Base-by-base conservation (phyloP, 2,888 invertebrate species). In the Lutraria lutraria region DNA sequence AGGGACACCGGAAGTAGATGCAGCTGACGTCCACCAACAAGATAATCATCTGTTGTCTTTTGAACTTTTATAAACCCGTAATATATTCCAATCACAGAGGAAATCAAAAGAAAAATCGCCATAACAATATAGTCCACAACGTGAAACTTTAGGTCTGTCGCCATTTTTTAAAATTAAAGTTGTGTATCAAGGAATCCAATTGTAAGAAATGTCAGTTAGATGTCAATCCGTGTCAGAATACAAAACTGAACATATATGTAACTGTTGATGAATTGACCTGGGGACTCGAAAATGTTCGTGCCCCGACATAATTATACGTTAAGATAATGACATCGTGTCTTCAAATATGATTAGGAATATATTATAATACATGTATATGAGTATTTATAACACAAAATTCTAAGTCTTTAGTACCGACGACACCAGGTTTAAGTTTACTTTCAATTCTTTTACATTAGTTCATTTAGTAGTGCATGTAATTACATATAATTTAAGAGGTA, bases 1-100 rank as follows among this genome's bases (percentile, higher is more conserved):
- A 95, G 63, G 13, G 94, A 91, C n/a, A 94, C 94, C 0, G 95
- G 94, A n/a, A 94, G 31, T 15, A 92, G 16, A 34, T 90, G 90
- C 93, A 94, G 93, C 25, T 88, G 81, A 0, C 94, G 83, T 52
- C 93, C 92, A 21, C 94, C 94, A 15, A 94, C 85, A 13, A 94
- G 89, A 87, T 94, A 94, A n/a, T 93, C 92, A 29, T 88, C 93
- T 0, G 92, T 89, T 13, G 93, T 89, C 29, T 82, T 87, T 31
- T 92, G 90, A 60, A 88, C 87, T 43, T 91, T 89, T 16, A 87
- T 80, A 19, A 89, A 80, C 13, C 92, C 93, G 80, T 92, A 91
- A 86, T 89, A 93, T n/a, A 92, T 72, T 19, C 93, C 93, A 12
- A 93, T 90, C 4, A 82, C 91, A 43, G 92, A 79, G 0, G 91